These are phyloP conservation scores for Actias luna DNA, from an alignment of 2,888 invertebrate species.

Conservation along the genomic window DNA sequence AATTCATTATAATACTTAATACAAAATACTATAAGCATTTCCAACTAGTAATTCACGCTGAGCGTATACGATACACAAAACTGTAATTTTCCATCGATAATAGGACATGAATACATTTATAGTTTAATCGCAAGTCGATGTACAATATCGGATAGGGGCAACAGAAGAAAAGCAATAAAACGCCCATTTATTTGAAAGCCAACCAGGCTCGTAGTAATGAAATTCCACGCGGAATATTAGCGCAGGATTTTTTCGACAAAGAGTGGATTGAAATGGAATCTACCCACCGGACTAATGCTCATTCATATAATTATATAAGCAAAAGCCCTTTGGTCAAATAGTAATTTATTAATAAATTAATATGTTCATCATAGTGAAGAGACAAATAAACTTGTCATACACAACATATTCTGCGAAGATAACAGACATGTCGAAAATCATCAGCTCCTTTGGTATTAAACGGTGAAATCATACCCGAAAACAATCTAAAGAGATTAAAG, in stretches of 20 bases:
- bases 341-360: not conserved
- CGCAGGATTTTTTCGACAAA: conserved; percentile 73
- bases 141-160: conserved; percentile 60
- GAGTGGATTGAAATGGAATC: conserved; percentile 57
- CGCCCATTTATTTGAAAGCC: conserved; percentile 76
- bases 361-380: not conserved
- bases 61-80: conserved; percentile 2
- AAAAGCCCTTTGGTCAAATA: not conserved
- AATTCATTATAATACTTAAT: not conserved
- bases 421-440: too few relatives aligned
- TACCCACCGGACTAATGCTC: conserved; percentile 22
- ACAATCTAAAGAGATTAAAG: too few relatives aligned
- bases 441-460: too few relatives aligned
- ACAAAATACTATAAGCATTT: not conserved
- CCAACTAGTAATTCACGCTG: not conserved
- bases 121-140: conserved; percentile 58
- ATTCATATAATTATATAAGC: not conserved
- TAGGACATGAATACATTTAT: conserved; percentile 27
- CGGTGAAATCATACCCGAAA: too few relatives aligned
- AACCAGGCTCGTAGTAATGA: conserved; percentile 73
- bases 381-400: too few relatives aligned
- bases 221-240: conserved; percentile 77
- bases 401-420: too few relatives aligned
- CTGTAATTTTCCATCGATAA: conserved; percentile 9
- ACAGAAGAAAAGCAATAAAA: conserved; percentile 74